A percentile compares a stretch with the other conserved stretches of the same genome.
Evolutionary conservation across 2,797 vertebrate genomes (phyloP).

Genomic region (Lutjanus campechanus): DNA sequence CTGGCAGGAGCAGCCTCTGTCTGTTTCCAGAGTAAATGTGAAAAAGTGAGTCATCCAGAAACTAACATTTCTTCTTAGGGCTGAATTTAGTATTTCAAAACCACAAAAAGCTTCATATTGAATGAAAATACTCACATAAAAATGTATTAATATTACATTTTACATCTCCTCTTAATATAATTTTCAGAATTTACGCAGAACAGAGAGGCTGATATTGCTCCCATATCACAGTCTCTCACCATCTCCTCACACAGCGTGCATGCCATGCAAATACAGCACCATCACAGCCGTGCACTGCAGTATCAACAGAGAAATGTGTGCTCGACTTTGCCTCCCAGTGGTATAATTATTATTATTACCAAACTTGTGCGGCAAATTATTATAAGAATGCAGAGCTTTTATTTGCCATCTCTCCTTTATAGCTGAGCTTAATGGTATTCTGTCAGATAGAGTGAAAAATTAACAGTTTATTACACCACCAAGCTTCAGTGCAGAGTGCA

Average conservation of each 20-base stretch:
- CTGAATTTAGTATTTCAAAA: constrained; percentile 13
- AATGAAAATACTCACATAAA: constrained; percentile 13
- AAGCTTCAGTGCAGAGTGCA: constrained; percentile 76
- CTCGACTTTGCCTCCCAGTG: constrained; percentile 70
- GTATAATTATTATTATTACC: constrained; percentile 78
- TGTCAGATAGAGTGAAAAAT: constrained; percentile 79
- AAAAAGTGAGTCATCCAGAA: constrained; percentile 38
- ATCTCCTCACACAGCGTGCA: constrained; percentile 24
- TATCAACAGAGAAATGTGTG: constrained; percentile 54
- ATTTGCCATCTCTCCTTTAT: constrained; percentile 78
- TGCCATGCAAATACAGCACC: constrained; percentile 43
- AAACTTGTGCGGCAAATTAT: constrained; percentile 73
- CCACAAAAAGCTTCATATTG: neutral
- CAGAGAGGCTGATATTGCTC: constrained; percentile 8
- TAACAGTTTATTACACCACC: constrained; percentile 75
- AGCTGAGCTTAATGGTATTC: constrained; percentile 79
- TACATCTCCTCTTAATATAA: neutral
- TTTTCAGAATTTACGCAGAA: neutral
- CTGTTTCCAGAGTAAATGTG: constrained; percentile 49
- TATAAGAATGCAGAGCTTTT: constrained; percentile 69
- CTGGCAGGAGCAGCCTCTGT: constrained; percentile 33
- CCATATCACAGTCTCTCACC: constrained; percentile 13
- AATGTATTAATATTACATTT: neutral
- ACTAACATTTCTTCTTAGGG: neutral
- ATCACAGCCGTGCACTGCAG: constrained; percentile 37